Base-by-base conservation (phyloP, 2,888 invertebrate species). In the Zele albiditarsus region DNA sequence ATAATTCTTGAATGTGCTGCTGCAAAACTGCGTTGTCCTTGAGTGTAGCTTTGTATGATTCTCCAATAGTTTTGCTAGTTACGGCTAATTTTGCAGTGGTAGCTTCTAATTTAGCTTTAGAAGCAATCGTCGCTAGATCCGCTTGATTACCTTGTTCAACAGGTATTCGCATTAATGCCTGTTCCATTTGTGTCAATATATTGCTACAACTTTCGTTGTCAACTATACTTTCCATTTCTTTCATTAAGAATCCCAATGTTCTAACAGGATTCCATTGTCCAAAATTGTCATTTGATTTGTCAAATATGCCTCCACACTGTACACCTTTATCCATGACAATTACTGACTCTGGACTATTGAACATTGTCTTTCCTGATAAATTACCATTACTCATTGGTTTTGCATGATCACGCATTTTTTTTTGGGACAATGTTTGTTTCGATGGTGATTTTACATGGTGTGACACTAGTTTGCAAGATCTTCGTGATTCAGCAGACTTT, bases 141-240 rank as follows among this genome's bases (percentile, higher is more conserved):
- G 80, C 25, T 46, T 76, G 71, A 78, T 81, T 81, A 25, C 75
- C 79, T 25, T 68, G 33, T 33, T 80, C 82, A 23, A 42, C 70
- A 4, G 82, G 79, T 80, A 85, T 80, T 65, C 81, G 80, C 12
- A 80, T 58, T 20, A 86, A 65, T 60, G 80, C 77, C 70, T 84
- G 82, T 74, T 86, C 82, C 82, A 86, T 85, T 58, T 86, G 78
- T 4, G 72, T 79, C 6, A 85, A 75, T 72, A 86, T 86, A 73
- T 82, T 80, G 75, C 79, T 82, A 1, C 80, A 79, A 72, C 80
- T 80, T 8, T 84, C 84, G 67, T 84, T 83, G 2, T 78, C 81
- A 8, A 84, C 77, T 3, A 81, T 62, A 49, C 78, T 78, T 27
- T 83, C 80, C 63, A 86, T 78, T 66, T 86, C 83, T 65, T 82